Base-by-base conservation (phyloP, 2,888 invertebrate genomes). In the Boloria selene region DNA sequence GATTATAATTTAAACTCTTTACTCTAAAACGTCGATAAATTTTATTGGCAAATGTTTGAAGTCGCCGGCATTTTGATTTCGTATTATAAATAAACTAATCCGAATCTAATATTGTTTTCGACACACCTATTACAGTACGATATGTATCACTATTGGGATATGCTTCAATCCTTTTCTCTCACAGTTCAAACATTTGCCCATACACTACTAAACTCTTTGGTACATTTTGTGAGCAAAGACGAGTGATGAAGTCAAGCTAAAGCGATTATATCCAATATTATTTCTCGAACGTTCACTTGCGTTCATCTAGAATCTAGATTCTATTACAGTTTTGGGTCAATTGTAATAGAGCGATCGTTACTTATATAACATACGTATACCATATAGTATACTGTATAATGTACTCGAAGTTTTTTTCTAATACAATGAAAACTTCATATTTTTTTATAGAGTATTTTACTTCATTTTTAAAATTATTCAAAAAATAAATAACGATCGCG, bases 141-240 rank as follows among this genome's bases (percentile, higher is more conserved):
- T 65, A 66, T 71, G 69, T 70, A 59, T 65, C 56, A 66, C 66
- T 64, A 58, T 60, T 58, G 60, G 38, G 70, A 70, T 70, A 70
- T 70, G 70, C 68, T 66, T 66, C 50, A 51, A 31, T 53, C 38
- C 38, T 31, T 42, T 38, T 10, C 31, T 1, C 31, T 38, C 10
- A 2, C 7, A 22, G 10, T 73, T 73, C 73, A 77, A 80, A 84
- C 80, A 79, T 76, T 76, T 74, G 75, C 77, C 81, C 83, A 86
- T 76, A 78, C 81, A 78, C 84, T 83, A 74, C 73, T 73, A 75
- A 38, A 73, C 71, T 91, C 90, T 91, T 91, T 91, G 90, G 90
- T 91, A 90, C 84, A 83, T 82, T 86, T 90, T 90, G 90, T 92
- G 91, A 92, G 90, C 90, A 90, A 90, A 81, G 85, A 85, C 78